A percentile compares a stretch with the other conserved stretches of the same genome.
Conservation (phyloP, 1,140 invertebrate species). For the Andrena cerasifolii region DNA sequence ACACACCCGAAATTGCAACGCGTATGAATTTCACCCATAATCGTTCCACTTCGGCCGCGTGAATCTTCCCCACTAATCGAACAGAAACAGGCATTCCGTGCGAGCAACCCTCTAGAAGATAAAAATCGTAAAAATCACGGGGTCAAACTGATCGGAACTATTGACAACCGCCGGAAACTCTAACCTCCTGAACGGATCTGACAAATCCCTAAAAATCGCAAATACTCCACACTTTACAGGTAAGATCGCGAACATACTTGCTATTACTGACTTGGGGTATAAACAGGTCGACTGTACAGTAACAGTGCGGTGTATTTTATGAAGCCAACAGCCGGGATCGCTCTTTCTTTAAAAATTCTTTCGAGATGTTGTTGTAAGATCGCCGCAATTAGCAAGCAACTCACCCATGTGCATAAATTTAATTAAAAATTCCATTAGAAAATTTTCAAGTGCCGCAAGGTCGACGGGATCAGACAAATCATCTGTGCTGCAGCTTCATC, state of each 20-base stretch:
- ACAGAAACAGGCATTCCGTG: not conserved
- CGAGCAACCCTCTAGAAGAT: conserved; percentile 9
- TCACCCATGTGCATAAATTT: not conserved
- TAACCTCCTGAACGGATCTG: conserved; percentile 48
- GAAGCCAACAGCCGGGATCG: not conserved
- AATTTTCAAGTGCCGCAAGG: conserved; percentile 14
- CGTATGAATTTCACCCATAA: conserved; percentile 19
- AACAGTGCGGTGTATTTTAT: not conserved
- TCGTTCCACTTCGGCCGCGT: not conserved
- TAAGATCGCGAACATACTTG: conserved; percentile 5
- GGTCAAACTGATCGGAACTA: conserved; percentile 10
- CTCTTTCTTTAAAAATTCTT: no score
- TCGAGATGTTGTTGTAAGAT: no score
- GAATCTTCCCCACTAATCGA: not conserved
- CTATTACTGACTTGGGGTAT: not conserved
- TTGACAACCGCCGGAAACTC: conserved; percentile 26
- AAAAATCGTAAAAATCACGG: conserved; percentile 44
- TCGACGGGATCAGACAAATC: not conserved
- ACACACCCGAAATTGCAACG: conserved; percentile 57
- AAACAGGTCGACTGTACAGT: not conserved
- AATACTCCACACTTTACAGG: conserved; percentile 5
- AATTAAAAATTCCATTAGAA: conserved; percentile 5
- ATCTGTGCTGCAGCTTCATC: not conserved
- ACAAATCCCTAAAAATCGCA: conserved; percentile 24
- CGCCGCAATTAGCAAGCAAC: no score